Evolutionary conservation across 2,888 invertebrate species (phyloP).

Genomic region (Sinelater perroti): DNA sequence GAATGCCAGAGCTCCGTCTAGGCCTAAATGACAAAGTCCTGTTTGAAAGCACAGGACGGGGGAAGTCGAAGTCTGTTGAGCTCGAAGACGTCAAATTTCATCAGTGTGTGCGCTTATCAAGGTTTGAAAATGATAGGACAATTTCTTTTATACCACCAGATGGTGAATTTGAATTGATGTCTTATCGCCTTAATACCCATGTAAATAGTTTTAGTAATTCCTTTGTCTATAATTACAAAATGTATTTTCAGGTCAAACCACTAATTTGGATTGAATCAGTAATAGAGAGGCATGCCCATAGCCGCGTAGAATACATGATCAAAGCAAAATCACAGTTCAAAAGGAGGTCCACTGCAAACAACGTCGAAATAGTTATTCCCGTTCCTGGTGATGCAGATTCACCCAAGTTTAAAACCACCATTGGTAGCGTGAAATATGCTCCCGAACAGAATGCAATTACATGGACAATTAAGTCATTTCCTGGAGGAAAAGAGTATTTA

Average conservation of each 20-base stretch:
- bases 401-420: constrained; percentile 97
- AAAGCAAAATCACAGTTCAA: constrained; percentile 99
- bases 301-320: constrained; percentile 98
- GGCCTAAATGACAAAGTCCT: constrained; percentile 98
- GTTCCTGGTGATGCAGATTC: constrained; percentile 98
- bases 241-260: constrained; percentile 73
- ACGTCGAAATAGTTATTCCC: constrained; percentile 97
- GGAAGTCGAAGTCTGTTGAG: constrained; percentile 97
- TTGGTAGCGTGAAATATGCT: constrained; percentile 96
- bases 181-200: constrained; percentile 95
- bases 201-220: constrained; percentile 82
- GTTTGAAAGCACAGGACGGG: constrained; percentile 96
- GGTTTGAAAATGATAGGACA: constrained; percentile 98
- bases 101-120: constrained; percentile 94
- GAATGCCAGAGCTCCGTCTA: constrained; percentile 96
- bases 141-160: constrained; percentile 99
- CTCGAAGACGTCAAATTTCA: constrained; percentile 99
- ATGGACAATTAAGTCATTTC: constrained; percentile 97
- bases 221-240: constrained; percentile 66
- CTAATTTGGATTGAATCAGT: constrained; percentile 99
- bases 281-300: constrained; percentile 96
- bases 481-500: constrained; percentile 97
- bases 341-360: constrained; percentile 95
- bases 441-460: constrained; percentile 97
- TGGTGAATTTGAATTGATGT: constrained; percentile 99